Conservation (phyloP, 2,113 vertebrate species). For the Hyla sarda region DNA sequence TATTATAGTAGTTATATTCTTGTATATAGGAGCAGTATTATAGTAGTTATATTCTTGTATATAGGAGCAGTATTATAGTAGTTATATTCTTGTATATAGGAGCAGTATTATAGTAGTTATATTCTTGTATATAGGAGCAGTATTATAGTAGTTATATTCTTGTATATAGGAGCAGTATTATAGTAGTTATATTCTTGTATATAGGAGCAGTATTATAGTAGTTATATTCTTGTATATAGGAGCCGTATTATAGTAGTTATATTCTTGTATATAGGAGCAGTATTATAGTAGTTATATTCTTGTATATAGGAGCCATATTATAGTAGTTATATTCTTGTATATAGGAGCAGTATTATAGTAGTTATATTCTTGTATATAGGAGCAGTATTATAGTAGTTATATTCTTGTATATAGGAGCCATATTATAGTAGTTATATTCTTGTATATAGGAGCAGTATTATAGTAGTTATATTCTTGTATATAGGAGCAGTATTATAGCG, state of each 20-base stretch:
- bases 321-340: too few relatives aligned
- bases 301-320: too few relatives aligned
- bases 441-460: not conserved
- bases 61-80: too few relatives aligned
- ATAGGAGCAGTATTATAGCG: not conserved
- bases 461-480: not conserved
- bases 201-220: conserved; percentile 1
- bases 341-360: conserved; percentile 6
- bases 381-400: not conserved
- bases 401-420: not conserved
- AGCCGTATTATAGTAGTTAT: too few relatives aligned
- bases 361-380: not conserved
- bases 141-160: conserved; percentile 2
- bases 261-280: too few relatives aligned
- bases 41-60: too few relatives aligned
- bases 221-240: not conserved
- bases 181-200: not conserved
- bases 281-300: too few relatives aligned
- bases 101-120: too few relatives aligned
- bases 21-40: too few relatives aligned
- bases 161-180: not conserved
- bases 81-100: too few relatives aligned
- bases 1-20: too few relatives aligned
- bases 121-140: too few relatives aligned
- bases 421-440: not conserved